Base-by-base conservation (phyloP, 2,888 invertebrate species). In the Listrodromus nycthemerus region DNA sequence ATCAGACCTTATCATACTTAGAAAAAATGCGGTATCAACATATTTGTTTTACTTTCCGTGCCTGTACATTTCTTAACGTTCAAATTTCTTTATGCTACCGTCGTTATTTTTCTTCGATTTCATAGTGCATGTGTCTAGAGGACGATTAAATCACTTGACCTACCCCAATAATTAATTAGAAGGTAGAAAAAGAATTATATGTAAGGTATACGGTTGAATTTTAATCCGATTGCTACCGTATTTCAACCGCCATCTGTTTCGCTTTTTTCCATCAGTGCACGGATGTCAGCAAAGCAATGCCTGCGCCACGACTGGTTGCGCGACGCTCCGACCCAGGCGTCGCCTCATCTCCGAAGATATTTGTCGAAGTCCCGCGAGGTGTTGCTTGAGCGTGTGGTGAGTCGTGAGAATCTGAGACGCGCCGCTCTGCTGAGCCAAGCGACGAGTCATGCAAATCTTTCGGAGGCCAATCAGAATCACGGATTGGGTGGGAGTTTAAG, bases 281-380 rank as follows among this genome's bases (percentile, higher is more conserved):
- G 95, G 80, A 94, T 95, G 93, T 94, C 95, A 77, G 95, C 95
- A 30, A 94, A 94, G 81, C 95, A 95, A 89, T 95, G 95, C 87
- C 93, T 95, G 87, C 92, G 94, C 55, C 95, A 95, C 91, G 94
- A 95, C 6, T 96, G 95, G 96, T 88, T 95, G 50, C 92, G 90
- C 71, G 93, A 91, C n/a, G 93, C 93, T 0, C 92, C 93, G 2
- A 93, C 91, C 1, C 93, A 92, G 61, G 93, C 93, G 3, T 92
- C 93, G 61, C 92, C 92, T 6, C 93, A 93, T 83, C 90, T 94
- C 10, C 91, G 94, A 48, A 92, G 92, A 78, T 94, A 94, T 85
- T 87, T 95, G 77, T 94, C 94, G 45, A 95, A 94, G 85, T 94
- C 94, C 0, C 92, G 95, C 2, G 95, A 95, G 84, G 94, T 94